Evolutionary conservation across 2,113 vertebrate species (phyloP).

Genomic region (Neodon shergylaensis): DNA sequence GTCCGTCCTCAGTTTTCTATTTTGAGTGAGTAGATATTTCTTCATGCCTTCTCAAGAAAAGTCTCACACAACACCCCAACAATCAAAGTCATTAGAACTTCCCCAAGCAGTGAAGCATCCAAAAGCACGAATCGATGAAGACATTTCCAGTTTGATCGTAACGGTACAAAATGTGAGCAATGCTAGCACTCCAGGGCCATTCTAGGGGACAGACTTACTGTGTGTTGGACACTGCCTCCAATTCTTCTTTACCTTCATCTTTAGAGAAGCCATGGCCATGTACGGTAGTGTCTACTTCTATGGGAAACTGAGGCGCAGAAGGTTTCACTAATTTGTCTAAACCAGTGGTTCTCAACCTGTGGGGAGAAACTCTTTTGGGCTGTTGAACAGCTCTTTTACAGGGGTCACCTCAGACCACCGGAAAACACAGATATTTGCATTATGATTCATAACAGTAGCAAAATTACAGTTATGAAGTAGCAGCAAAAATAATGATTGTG

Average conservation of each 20-base stretch:
- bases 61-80: background rate
- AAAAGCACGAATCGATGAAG: background rate
- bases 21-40: background rate
- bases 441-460: background rate
- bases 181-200: too few relatives aligned
- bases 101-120: background rate
- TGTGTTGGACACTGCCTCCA: fast-evolving
- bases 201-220: background rate
- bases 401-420: background rate
- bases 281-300: fast-evolving
- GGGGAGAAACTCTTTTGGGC: too few relatives aligned
- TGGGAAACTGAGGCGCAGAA: background rate
- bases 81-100: background rate
- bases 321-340: background rate
- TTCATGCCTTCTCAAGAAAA: background rate
- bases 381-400: background rate
- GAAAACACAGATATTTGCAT: background rate
- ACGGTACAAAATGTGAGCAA: fast-evolving
- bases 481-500: background rate
- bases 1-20: background rate
- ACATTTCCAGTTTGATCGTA: too few relatives aligned
- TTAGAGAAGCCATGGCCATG: background rate
- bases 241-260: background rate
- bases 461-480: background rate
- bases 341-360: background rate